Evolutionary conservation across 2,113 vertebrate species (phyloP).

Genomic region (Callaeas wilsoni): DNA sequence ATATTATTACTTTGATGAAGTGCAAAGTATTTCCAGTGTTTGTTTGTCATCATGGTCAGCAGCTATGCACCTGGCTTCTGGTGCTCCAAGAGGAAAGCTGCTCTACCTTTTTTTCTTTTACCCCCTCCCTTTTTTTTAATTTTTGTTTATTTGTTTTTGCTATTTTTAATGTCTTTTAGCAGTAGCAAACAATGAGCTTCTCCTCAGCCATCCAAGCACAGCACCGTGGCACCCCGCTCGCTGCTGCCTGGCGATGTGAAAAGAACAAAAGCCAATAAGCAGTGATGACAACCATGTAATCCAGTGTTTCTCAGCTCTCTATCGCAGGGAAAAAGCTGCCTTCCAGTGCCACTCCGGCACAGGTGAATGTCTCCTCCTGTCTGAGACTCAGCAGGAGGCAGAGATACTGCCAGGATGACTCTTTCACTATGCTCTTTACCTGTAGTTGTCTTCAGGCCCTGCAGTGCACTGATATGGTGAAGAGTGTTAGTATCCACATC

Average conservation of each 20-base stretch:
- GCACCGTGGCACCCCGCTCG: neutral
- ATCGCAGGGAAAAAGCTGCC: slow-evolving; percentile 3
- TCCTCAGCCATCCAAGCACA: neutral
- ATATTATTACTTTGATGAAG: neutral
- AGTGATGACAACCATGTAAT: slow-evolving; percentile 46
- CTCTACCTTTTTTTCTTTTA: neutral
- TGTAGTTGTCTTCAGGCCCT: neutral
- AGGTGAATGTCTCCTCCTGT: neutral
- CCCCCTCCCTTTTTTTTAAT: accelerated
- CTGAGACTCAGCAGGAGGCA: slow-evolving; percentile 20
- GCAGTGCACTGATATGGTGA: neutral
- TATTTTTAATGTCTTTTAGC: neutral
- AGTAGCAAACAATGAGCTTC: neutral
- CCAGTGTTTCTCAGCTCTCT: neutral
- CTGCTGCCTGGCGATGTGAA: neutral
- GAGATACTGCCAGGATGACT: neutral
- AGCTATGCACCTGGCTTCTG: neutral
- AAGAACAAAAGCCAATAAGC: slow-evolving; percentile 46
- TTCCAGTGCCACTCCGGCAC: neutral
- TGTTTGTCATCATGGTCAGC: neutral
- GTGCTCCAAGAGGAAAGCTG: neutral
- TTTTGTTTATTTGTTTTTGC: neutral
- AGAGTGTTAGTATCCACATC: neutral
- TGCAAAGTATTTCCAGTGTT: neutral
- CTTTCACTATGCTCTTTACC: neutral